Evolutionary conservation across 2,797 vertebrate species (phyloP), one percentile per base, ranked within the genome.

Genomic region (Apogon talboti): DNA sequence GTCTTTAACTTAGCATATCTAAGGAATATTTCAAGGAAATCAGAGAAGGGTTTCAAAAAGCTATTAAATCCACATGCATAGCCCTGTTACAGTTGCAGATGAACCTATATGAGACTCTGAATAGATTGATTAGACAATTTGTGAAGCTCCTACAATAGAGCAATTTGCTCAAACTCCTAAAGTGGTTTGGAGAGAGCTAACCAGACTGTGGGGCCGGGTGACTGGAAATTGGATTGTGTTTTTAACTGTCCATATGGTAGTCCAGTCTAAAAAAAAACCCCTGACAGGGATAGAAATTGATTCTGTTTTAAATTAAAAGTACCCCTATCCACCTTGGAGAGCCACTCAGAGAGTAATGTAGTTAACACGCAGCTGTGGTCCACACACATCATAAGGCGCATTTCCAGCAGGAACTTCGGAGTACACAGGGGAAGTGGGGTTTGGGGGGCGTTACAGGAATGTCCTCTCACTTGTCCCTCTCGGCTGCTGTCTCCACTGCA

Each of bases 241-340:
- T 92, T 91, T 91, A 89, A 92, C 90, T 89, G 87, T 87, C 92
- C 92, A 93, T 94, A 92, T 93, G 93, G 91, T 90, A 83, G 81
- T 79, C 77, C 77, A 59, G 85, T 82, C 84, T 61, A 75, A 83
- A 87, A 87, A 28, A 28, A 28, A 28, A 28, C 4, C 21, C 45
- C 75, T 78, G 88, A 91, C 86, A 75, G 71, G 78, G 76, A 81
- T 77, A 81, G 80, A 89, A 92, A 93, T 93, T 76, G 91, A 93
- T 93, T 92, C 67, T 88, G 85, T 91, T 90, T 91, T 92, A 93
- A 28, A 94, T 94, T 93, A 91, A 93, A 93, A 91, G 91, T 90
- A 92, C 91, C 91, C 84, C 77, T 84, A 91, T 91, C 89, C 87
- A 87, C 87, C 84, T 89, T 81, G 71, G 82, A 91, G 88, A 89